phyloP scores from a whole-genome alignment of 92 coral and sea anemone species.

The Chrysogorgia sp. region DNA sequence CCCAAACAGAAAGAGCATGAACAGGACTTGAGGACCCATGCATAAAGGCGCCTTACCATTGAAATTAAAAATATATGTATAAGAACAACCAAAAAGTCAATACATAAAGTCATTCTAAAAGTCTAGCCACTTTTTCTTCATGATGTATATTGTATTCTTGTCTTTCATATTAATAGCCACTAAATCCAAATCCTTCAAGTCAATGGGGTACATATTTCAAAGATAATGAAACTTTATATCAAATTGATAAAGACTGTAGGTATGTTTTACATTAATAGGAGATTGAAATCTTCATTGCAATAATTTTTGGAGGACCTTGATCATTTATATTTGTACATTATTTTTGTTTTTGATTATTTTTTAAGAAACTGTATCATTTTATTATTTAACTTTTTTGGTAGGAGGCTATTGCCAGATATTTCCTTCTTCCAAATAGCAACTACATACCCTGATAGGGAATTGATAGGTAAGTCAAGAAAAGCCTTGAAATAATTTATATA shows the following conservation, averaged over 20 bases:
- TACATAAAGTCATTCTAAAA: too few species aligned
- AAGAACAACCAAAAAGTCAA: too few species aligned
- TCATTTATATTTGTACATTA: not conserved
- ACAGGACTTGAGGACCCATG: not conserved
- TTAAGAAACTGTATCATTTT: not conserved
- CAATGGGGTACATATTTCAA: slow-evolving; percentile 91
- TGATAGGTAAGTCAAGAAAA: slow-evolving; percentile 56
- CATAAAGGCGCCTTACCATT: too few species aligned
- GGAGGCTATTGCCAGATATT: slow-evolving; percentile 93
- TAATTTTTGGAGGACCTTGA: too few species aligned
- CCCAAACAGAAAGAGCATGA: too few species aligned
- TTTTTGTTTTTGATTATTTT: not conserved
- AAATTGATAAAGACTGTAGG: slow-evolving; percentile 99
- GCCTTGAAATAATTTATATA: too few species aligned
- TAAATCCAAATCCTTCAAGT: slow-evolving; percentile 96
- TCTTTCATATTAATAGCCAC: slow-evolving; percentile 72
- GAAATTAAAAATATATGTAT: not conserved
- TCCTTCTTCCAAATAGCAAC: slow-evolving; percentile 94
- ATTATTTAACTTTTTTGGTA: slow-evolving; percentile 27
- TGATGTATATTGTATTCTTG: not conserved
- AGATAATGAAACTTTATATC: slow-evolving; percentile 86
- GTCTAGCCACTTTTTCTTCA: too few species aligned
- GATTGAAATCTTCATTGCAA: too few species aligned
- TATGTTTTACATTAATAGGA: too few species aligned
- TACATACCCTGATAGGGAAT: slow-evolving; percentile 72